Evolutionary conservation across 2,888 invertebrate genomes (phyloP).

Genomic region (Leptinotarsa juncta): DNA sequence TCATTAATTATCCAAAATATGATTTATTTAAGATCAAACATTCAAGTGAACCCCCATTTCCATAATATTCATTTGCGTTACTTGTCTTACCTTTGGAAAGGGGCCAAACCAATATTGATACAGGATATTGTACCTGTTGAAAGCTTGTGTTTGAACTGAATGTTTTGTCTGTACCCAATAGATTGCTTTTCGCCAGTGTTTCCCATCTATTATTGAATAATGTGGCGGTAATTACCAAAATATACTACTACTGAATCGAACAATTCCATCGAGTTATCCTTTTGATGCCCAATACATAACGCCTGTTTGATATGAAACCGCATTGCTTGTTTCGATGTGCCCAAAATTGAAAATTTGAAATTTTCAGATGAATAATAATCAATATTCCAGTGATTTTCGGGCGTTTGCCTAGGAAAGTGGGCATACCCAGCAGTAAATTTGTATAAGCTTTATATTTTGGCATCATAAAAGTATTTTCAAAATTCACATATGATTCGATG

Average conservation of each 20-base stretch:
- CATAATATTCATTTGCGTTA: neutral
- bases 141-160: neutral
- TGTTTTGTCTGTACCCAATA: neutral
- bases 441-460: too few species aligned
- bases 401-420: too few species aligned
- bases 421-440: too few species aligned
- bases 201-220: neutral
- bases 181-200: neutral
- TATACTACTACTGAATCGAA: neutral
- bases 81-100: neutral
- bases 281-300: neutral
- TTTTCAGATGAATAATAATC: too few species aligned
- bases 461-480: too few species aligned
- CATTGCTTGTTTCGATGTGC: neutral
- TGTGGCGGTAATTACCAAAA: constrained; percentile 6
- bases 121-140: constrained; percentile 1
- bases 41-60: neutral
- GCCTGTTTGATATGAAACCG: neutral
- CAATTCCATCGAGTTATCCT: neutral
- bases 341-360: neutral
- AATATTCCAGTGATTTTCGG: too few species aligned
- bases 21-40: neutral
- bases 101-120: neutral
- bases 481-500: too few species aligned
- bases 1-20: neutral